Conservation (phyloP, 2,888 invertebrate species). For the Aleiodes testaceus region DNA sequence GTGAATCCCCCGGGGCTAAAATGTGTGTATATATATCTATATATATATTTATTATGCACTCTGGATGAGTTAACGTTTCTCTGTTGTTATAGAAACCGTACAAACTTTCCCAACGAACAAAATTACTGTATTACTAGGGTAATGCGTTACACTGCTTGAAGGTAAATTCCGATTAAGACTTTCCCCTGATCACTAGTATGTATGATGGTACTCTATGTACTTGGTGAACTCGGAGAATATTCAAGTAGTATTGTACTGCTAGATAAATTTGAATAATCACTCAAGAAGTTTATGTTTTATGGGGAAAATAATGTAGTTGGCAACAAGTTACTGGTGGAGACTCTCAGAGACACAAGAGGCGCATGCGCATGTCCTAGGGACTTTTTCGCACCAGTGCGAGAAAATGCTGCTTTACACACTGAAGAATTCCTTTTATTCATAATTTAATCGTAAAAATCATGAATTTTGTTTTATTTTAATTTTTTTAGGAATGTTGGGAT, state of each 20-base stretch:
- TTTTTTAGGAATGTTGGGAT: too few species aligned
- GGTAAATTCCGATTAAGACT: slow-evolving; percentile 55
- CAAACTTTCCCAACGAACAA: slow-evolving; percentile 52
- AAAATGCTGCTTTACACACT: too few species aligned
- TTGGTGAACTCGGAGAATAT: not conserved
- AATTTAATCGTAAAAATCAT: too few species aligned
- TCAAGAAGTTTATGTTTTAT: not conserved
- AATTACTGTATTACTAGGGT: slow-evolving; percentile 53
- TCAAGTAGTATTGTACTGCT: not conserved
- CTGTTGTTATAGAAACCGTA: slow-evolving; percentile 5
- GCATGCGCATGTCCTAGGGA: too few species aligned
- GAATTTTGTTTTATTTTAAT: too few species aligned
- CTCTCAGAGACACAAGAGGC: too few species aligned
- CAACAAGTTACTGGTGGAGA: not conserved
- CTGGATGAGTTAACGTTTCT: slow-evolving; percentile 46
- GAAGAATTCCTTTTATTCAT: too few species aligned
- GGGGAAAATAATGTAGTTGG: not conserved
- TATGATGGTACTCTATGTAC: not conserved
- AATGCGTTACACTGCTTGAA: slow-evolving; percentile 50
- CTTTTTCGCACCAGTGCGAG: too few species aligned
- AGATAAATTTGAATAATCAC: not conserved
- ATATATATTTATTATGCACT: not conserved
- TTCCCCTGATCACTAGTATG: slow-evolving; percentile 49
- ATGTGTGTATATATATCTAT: slow-evolving; percentile 22
- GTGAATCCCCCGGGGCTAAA: slow-evolving; percentile 13